Evolutionary conservation across 2,113 vertebrate genomes (phyloP).

Genomic region (Jaculus jaculus): DNA sequence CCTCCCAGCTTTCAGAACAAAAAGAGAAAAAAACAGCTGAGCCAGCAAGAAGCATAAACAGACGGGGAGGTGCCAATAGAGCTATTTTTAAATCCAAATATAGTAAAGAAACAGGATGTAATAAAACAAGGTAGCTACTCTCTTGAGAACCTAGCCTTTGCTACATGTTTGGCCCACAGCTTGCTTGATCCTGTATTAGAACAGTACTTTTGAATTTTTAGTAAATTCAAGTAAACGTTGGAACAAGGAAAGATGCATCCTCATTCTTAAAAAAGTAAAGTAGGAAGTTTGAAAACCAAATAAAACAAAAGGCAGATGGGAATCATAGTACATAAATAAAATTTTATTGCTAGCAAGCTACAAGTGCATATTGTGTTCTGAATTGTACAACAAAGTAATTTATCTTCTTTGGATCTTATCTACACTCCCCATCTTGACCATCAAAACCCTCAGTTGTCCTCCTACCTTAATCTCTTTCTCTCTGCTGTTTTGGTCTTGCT

Average conservation of each 20-base stretch:
- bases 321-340: background rate
- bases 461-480: background rate
- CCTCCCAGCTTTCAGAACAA: conserved; percentile 12
- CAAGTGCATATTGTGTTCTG: background rate
- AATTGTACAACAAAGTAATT: background rate
- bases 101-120: conserved; percentile 61
- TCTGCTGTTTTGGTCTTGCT: background rate
- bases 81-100: conserved; percentile 32
- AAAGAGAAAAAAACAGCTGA: conserved; percentile 52
- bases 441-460: background rate
- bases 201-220: conserved; percentile 1
- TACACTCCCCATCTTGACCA: background rate
- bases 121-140: conserved; percentile 37
- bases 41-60: conserved; percentile 62
- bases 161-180: background rate
- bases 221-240: background rate
- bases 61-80: conserved; percentile 44
- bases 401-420: background rate
- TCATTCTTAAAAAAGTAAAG: background rate
- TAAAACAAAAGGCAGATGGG: background rate
- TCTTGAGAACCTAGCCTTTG: background rate
- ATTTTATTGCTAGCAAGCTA: background rate
- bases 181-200: background rate
- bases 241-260: background rate
- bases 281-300: background rate